These are phyloP conservation scores for Agrotis clavis DNA, from an alignment of 2,888 invertebrate species.

Conservation along the genomic window DNA sequence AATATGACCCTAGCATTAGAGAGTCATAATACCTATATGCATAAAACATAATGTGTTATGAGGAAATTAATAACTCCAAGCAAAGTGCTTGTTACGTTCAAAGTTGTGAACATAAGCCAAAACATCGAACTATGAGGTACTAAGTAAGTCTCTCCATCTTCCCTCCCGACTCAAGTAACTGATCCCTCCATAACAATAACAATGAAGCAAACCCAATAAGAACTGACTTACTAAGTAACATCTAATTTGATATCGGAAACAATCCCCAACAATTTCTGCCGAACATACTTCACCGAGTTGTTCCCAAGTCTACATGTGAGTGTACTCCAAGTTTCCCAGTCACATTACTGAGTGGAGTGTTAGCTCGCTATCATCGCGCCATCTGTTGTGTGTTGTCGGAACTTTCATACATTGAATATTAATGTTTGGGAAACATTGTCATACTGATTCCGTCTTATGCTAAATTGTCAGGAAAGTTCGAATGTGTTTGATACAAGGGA, in stretches of 20 bases:
- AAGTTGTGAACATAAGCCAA: no score
- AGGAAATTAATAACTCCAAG: no score
- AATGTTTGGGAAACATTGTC: slow-evolving; percentile 29
- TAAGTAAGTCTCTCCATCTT: no score
- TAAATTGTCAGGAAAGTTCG: slow-evolving; percentile 18
- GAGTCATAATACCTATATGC: no score
- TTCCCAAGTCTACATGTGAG: slow-evolving; percentile 45
- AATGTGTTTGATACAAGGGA: not conserved
- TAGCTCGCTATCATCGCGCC: slow-evolving; percentile 34
- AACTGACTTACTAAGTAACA: slow-evolving; percentile 55
- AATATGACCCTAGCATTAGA: no score
- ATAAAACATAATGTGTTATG: no score
- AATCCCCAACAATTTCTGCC: slow-evolving; percentile 49
- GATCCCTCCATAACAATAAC: slow-evolving; percentile 24
- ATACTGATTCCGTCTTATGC: slow-evolving; percentile 24
- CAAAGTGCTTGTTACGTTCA: no score
- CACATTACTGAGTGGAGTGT: slow-evolving; percentile 46
- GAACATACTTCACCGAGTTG: slow-evolving; percentile 50
- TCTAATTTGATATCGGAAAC: slow-evolving; percentile 58
- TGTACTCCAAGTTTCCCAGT: slow-evolving; percentile 40
- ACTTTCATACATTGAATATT: slow-evolving; percentile 57
- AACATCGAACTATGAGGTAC: no score
- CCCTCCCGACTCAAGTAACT: not conserved
- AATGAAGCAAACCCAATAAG: slow-evolving; percentile 35
- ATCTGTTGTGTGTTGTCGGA: slow-evolving; percentile 38